A percentile compares a stretch with the other conserved stretches of the same genome.
phyloP scores from a whole-genome alignment of 2,888 invertebrate genomes.

The Polyommatus icarus region DNA sequence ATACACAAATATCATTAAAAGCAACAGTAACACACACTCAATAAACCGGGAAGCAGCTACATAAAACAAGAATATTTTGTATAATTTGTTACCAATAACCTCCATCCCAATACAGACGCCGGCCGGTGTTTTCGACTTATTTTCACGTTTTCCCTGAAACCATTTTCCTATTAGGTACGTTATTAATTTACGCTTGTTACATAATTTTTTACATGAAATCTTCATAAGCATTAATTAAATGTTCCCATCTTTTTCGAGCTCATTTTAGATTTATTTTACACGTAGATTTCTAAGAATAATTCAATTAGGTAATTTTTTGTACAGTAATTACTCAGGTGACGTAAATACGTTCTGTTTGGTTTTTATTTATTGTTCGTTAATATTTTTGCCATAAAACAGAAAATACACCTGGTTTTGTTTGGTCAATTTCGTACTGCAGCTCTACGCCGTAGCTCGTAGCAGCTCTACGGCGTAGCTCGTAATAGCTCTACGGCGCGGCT shows the following conservation, averaged over 20 bases:
- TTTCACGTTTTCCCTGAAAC: not conserved
- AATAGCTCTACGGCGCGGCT: not conserved
- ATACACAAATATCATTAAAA: no score
- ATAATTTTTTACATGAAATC: not conserved
- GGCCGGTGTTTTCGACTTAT: not conserved
- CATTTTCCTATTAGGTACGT: not conserved
- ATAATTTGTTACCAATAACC: not conserved
- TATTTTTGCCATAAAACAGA: no score
- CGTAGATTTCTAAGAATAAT: not conserved
- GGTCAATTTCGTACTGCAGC: not conserved
- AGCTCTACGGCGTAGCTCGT: not conserved
- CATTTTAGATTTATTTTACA: not conserved
- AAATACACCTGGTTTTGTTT: no score
- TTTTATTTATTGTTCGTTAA: not conserved
- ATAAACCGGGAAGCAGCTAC: not conserved
- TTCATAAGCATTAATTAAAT: not conserved
- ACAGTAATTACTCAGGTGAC: no score
- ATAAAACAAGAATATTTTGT: not conserved
- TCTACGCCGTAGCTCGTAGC: not conserved
- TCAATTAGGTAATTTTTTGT: not conserved
- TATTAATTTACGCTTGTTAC: not conserved
- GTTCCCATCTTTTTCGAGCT: not conserved
- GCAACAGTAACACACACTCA: no score
- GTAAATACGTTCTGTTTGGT: not conserved
- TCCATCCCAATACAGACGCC: not conserved